Evolutionary conservation across 2,888 invertebrate species (phyloP).

Genomic region (Odontocerum albicorne): DNA sequence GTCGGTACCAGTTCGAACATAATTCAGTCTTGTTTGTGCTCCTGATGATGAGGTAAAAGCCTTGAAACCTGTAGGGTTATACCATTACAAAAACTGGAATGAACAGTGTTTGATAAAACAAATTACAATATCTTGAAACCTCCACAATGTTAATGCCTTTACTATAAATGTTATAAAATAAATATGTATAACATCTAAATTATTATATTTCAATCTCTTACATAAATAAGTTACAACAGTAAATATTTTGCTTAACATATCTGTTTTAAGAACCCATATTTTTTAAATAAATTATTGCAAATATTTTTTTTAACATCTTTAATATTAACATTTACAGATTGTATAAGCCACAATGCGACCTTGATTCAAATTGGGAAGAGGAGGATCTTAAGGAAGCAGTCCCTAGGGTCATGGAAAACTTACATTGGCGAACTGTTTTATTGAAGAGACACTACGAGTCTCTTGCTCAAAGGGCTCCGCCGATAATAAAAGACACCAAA

Average conservation of each 20-base stretch:
- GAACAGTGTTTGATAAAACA: too few species aligned
- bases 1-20: too few species aligned
- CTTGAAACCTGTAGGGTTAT: too few species aligned
- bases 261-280: not conserved
- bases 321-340: conserved; percentile 51
- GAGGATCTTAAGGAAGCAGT: conserved; percentile 66
- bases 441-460: conserved; percentile 10
- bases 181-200: too few species aligned
- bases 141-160: too few species aligned
- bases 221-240: not conserved
- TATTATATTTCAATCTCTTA: too few species aligned
- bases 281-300: not conserved
- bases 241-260: not conserved
- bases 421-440: conserved; percentile 54
- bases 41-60: too few species aligned
- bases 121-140: too few species aligned
- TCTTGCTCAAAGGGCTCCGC: not conserved
- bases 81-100: too few species aligned
- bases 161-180: too few species aligned
- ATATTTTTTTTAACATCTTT: conserved; percentile 7
- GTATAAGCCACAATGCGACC: conserved; percentile 77
- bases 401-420: conserved; percentile 61
- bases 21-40: too few species aligned
- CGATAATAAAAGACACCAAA: not conserved
- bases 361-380: conserved; percentile 76